These are phyloP conservation scores for Salmo trutta DNA, from an alignment of 2,797 vertebrate genomes.

Conservation along the genomic window DNA sequence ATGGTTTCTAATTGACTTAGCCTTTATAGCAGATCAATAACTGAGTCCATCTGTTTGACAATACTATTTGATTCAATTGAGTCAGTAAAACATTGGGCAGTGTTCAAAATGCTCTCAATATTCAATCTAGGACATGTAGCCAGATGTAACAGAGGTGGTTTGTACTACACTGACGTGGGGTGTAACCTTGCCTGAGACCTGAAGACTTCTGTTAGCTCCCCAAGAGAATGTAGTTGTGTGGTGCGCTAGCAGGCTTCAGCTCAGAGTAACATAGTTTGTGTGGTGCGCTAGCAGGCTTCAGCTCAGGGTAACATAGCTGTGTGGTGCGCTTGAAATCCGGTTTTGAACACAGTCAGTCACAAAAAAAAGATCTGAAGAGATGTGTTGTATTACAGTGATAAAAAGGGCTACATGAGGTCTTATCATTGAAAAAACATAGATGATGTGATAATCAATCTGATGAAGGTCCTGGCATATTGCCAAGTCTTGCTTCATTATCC, in stretches of 20 bases:
- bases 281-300: no score
- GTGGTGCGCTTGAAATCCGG: not conserved
- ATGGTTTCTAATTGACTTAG: slow-evolving; percentile 33
- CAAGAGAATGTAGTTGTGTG: not conserved
- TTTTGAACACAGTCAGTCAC: not conserved
- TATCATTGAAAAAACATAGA: not conserved
- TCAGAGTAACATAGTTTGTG: no score
- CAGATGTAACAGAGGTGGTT: not conserved
- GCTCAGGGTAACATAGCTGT: no score
- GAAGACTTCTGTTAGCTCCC: not conserved
- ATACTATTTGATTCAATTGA: slow-evolving; percentile 25
- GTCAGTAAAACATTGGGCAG: not conserved
- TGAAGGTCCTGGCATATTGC: no score
- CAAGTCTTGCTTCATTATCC: no score
- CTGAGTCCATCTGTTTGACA: slow-evolving; percentile 30
- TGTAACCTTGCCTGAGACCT: not conserved
- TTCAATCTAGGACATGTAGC: not conserved
- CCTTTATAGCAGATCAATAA: slow-evolving; percentile 30
- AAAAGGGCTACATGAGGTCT: not conserved
- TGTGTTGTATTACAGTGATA: not conserved
- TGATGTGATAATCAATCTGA: not conserved
- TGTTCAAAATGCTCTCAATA: not conserved
- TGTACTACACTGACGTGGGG: not conserved
- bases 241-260: no score
- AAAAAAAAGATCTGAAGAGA: not conserved